Evolutionary conservation across 2,113 vertebrate genomes (phyloP).

Genomic region (Herpetotheres cachinnans): DNA sequence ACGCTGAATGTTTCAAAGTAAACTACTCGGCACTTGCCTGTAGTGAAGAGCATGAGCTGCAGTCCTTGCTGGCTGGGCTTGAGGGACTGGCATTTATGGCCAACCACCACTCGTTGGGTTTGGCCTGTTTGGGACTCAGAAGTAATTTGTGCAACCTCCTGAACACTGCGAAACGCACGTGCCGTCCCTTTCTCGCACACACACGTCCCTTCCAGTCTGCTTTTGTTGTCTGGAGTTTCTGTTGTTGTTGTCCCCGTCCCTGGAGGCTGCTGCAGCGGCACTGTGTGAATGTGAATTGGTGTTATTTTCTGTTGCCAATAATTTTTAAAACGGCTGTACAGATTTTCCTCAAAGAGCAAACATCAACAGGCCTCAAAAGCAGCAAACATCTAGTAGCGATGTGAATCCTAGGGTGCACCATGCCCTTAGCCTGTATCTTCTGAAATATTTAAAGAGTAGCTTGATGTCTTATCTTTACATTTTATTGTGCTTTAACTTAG

Average conservation of each 20-base stretch:
- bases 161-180: rapidly evolving
- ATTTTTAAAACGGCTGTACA: not conserved
- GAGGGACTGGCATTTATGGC: not conserved
- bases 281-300: not conserved
- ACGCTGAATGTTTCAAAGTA: not conserved
- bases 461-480: not conserved
- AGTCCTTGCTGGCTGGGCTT: not conserved
- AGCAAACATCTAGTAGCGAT: not conserved
- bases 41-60: not conserved
- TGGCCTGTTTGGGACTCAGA: not conserved
- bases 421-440: not conserved
- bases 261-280: not conserved
- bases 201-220: not conserved
- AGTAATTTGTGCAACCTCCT: not conserved
- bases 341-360: not conserved
- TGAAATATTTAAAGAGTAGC: not conserved
- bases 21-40: not conserved
- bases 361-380: not conserved
- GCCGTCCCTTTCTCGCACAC: not conserved
- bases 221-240: not conserved
- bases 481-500: not conserved
- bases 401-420: not conserved
- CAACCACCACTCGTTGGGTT: not conserved
- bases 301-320: not conserved
- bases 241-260: not conserved